Evolutionary conservation across 2,888 invertebrate species (phyloP), one percentile per base, ranked within the genome.

Genomic region (Noctua comes): DNA sequence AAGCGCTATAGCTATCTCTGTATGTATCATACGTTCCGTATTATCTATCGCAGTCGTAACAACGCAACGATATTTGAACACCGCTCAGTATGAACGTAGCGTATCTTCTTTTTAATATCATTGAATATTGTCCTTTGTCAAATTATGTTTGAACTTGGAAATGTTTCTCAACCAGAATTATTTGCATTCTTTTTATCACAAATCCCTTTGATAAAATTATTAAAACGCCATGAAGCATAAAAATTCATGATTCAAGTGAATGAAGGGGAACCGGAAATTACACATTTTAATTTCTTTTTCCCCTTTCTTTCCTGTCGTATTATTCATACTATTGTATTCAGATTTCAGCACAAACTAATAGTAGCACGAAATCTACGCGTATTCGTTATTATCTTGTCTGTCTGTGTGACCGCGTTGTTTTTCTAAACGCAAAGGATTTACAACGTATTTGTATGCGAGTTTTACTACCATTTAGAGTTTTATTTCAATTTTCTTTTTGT

Each of bases 201-300:
- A 73, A 68, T 21, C 24, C n/a, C n/a, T 85, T 71, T 79, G 73
- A 76, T n/a, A 65, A 36, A 68, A 79, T 78, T 76, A 70, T 68
- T 75, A 59, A 73, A 75, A 76, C 11, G 40, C 68, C 18, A 31
- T 75, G 73, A 69, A 59, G 51, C 73, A 76, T 54, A 68, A 84
- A 85, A 78, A 64, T 31, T 74, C 73, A 72, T 54, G 71, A 72
- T 72, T 77, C 59, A 65, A 77, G 24, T 66, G 70, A 79, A 78
- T 73, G 66, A 75, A 68, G n/a, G 18, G 31, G 68, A 75, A 78
- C 74, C 71, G n/a, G 59, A 84, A 79, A 81, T 69, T 73, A 78
- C 46, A 72, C 51, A 74, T 84, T 84, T 75, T 78, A 85, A 82
- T 85, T 68, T 82, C 2, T 73, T 73, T 64, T 6, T 31, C 31